These are phyloP conservation scores for Muscina levida DNA, from an alignment of 2,888 invertebrate genomes.

Conservation along the genomic window DNA sequence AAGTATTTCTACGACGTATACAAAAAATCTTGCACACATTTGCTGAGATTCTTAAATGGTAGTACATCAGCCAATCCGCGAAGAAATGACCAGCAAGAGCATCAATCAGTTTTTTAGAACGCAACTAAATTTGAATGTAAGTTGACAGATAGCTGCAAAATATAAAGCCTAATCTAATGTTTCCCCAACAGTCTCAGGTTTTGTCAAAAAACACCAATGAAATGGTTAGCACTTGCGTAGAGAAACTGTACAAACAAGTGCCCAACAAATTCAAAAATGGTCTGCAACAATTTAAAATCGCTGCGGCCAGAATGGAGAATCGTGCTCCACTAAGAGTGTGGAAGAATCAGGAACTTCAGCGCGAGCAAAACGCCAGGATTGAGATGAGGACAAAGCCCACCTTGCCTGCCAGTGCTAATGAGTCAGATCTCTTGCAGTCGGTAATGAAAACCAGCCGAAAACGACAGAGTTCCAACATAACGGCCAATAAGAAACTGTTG, in stretches of 20 bases:
- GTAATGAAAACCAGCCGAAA: constrained; percentile 15
- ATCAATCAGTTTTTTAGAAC: constrained; percentile 67
- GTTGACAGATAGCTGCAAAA: neutral
- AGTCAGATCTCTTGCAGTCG: neutral
- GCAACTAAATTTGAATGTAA: constrained; percentile 68
- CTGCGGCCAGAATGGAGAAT: constrained; percentile 49
- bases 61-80: neutral
- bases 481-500: constrained; percentile 56
- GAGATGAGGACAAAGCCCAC: neutral
- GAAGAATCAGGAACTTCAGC: constrained; percentile 9
- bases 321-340: constrained; percentile 53
- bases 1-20: no score
- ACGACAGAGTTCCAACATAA: neutral
- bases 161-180: no score
- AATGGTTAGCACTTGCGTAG: constrained; percentile 69
- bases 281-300: constrained; percentile 48
- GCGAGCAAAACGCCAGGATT: neutral
- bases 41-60: constrained; percentile 13
- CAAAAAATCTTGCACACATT: no score
- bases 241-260: constrained; percentile 68
- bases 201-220: constrained; percentile 68
- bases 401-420: neutral
- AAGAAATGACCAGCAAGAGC: constrained; percentile 68
- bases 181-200: constrained; percentile 66
- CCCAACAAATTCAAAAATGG: constrained; percentile 66